phyloP scores from a whole-genome alignment of 2,797 vertebrate genomes.

The Onychomys leucogaster region DNA sequence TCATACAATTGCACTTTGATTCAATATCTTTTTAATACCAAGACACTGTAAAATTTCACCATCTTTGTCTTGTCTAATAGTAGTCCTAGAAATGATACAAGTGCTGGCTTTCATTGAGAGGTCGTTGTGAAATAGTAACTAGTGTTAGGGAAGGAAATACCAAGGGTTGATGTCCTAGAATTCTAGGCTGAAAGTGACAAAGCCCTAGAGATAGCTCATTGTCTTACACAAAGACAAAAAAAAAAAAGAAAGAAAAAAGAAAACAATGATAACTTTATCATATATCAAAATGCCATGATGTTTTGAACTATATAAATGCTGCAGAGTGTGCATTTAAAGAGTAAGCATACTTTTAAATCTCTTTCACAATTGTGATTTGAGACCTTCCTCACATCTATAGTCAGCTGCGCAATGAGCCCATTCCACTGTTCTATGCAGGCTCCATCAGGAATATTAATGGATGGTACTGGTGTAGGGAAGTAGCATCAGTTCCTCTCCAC shows the following conservation, averaged over 20 bases:
- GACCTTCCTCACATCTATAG: background rate
- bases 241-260: background rate
- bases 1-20: conserved; percentile 23
- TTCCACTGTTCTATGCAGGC: background rate
- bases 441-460: background rate
- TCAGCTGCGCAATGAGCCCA: background rate
- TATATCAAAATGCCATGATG: background rate
- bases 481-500: background rate
- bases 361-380: background rate
- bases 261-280: background rate
- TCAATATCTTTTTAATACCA: background rate
- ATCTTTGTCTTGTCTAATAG: background rate
- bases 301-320: background rate
- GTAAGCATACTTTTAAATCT: background rate
- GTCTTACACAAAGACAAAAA: background rate
- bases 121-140: background rate
- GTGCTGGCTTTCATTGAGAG: background rate
- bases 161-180: background rate
- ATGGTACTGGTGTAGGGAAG: background rate
- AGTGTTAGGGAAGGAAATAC: background rate
- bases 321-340: background rate
- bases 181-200: background rate
- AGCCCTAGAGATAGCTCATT: background rate
- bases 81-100: background rate
- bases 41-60: background rate